Percentiles rank a stretch among this genome's conserved stretches.
Evolutionary conservation across 2,113 vertebrate species (phyloP).

Genomic region (Colossoma macropomum): DNA sequence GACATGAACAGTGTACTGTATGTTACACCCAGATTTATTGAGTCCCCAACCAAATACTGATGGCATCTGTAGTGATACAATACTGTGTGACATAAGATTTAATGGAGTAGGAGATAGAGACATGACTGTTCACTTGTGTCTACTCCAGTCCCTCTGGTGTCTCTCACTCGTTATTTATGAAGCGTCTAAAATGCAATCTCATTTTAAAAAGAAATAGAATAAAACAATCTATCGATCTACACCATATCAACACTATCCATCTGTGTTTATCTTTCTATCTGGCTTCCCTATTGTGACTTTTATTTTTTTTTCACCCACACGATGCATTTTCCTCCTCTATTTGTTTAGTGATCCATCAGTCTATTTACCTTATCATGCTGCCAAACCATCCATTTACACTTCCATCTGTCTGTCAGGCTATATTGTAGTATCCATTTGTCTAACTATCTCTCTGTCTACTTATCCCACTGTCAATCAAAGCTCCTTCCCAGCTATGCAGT

Average conservation of each 20-base stretch:
- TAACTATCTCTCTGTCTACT: slow-evolving; percentile 76
- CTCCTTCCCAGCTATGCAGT: slow-evolving; percentile 19
- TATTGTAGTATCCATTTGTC: slow-evolving; percentile 82
- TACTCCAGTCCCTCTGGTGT: slow-evolving; percentile 31
- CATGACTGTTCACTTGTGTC: slow-evolving; percentile 37
- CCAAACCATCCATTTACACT: slow-evolving; percentile 82
- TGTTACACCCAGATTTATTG: slow-evolving; percentile 53
- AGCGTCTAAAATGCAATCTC: slow-evolving; percentile 70
- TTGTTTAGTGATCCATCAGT: slow-evolving; percentile 83
- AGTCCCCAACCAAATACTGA: slow-evolving; percentile 14
- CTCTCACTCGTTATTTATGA: slow-evolving; percentile 68
- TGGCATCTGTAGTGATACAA: slow-evolving; percentile 23
- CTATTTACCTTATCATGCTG: slow-evolving; percentile 83
- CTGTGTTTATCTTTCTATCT: slow-evolving; percentile 81
- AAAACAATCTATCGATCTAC: slow-evolving; percentile 76
- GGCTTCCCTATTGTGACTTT: slow-evolving; percentile 66
- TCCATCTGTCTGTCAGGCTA: slow-evolving; percentile 83
- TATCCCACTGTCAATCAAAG: slow-evolving; percentile 77
- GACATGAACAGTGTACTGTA: slow-evolving; percentile 41
- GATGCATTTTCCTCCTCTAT: slow-evolving; percentile 68
- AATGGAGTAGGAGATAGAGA: slow-evolving; percentile 45
- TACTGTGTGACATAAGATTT: slow-evolving; percentile 43
- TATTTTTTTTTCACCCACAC: slow-evolving; percentile 64
- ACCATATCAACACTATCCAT: slow-evolving; percentile 79
- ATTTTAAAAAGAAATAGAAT: slow-evolving; percentile 76